Conservation (phyloP, 2,113 vertebrate species). For the Cephalopholis sonnerati region DNA sequence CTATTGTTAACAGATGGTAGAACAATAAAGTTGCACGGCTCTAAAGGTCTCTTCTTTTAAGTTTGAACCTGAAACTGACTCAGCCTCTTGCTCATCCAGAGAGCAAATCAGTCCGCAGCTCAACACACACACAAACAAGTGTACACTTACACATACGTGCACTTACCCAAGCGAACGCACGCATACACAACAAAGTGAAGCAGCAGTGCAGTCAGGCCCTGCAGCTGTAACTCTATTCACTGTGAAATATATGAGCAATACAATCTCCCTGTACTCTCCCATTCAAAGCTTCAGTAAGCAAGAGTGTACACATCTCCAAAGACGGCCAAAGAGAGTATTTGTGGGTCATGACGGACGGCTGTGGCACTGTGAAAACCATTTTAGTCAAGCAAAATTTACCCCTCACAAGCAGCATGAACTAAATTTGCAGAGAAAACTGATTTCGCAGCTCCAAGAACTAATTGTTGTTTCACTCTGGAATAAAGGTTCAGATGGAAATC, state of each 20-base stretch:
- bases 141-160: slow-evolving; percentile 24
- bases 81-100: slow-evolving; percentile 41
- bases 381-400: slow-evolving; percentile 14
- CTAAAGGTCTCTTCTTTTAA: neutral
- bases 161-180: neutral
- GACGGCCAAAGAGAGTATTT: slow-evolving; percentile 18
- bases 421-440: slow-evolving; percentile 24
- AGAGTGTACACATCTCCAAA: slow-evolving; percentile 27
- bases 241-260: slow-evolving; percentile 59
- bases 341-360: slow-evolving; percentile 16
- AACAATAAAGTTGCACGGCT: neutral
- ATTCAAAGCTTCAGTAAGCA: slow-evolving; percentile 48
- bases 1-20: neutral
- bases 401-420: slow-evolving; percentile 2
- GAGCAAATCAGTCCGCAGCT: slow-evolving; percentile 48
- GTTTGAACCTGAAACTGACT: slow-evolving; percentile 28
- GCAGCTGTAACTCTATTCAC: slow-evolving; percentile 70
- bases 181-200: slow-evolving; percentile 48
- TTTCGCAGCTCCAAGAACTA: slow-evolving; percentile 10
- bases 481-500: slow-evolving; percentile 50
- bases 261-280: slow-evolving; percentile 43
- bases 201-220: slow-evolving; percentile 52
- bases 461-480: slow-evolving; percentile 47
- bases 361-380: slow-evolving; percentile 34
- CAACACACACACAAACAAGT: slow-evolving; percentile 55